Base-by-base conservation (phyloP, 1,140 invertebrate species). In the Zophobas morio region DNA sequence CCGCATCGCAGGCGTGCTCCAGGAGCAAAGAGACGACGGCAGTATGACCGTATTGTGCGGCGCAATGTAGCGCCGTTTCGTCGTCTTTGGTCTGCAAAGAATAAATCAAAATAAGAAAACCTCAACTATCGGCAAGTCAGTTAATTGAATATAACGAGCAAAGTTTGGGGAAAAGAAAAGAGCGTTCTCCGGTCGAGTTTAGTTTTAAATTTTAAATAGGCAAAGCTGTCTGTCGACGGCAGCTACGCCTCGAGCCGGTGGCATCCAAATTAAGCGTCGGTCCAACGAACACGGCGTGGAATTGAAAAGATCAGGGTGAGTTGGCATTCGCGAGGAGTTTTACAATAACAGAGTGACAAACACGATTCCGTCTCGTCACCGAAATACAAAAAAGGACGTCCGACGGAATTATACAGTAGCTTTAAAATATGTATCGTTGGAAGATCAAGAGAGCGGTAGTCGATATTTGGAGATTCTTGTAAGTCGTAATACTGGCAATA, bases 41-140 rank as follows among this genome's bases (percentile, higher is more conserved):
- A 63, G 93, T 94, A 86, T 98, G 96, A 4, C 97, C 98, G 87
- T 97, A 98, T 86, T 99, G 97, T 70, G 97, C 94, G 0, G 97
- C 97, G 85, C 94, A 96, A 84, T 99, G 96, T 77, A 99, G 88
- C 6, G 97, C 94, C 34, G 97, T 98, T 87, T 99, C 97, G 82
- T 96, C 94, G 86, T 96, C 95, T 83, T 94, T 92, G 70, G 97
- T 99, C 94, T 98, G 90, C 46, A 89, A 90, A 79, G 60, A 80
- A 81, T 20, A 20, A 20, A 20, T 4, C 76, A 73, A 37, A 78
- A 76, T 20, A n/a, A 70, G 33, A 46, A 70, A 70, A 70, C 63
- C 40, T 20, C 2, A 70, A 70, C 63, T 70, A 46, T 51, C 49
- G 49, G 6, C 4, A 33, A 70, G 42, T 42, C n/a, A 37, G 37